Evolutionary conservation across 2,888 invertebrate genomes (phyloP).

Genomic region (Melieria crassipennis): DNA sequence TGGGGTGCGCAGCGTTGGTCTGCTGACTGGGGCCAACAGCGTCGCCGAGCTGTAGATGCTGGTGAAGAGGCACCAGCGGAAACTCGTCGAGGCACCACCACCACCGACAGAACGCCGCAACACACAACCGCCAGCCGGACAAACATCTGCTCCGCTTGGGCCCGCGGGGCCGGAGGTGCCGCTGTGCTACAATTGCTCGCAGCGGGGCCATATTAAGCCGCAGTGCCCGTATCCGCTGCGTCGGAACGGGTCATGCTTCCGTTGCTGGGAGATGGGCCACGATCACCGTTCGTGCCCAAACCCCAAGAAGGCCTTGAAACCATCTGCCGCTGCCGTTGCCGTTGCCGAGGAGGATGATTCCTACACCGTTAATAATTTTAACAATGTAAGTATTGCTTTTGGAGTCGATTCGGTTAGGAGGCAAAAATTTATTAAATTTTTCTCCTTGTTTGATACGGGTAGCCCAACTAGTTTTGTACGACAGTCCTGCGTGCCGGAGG

Average conservation of each 20-base stretch:
- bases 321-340: too few species aligned
- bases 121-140: neutral
- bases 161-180: neutral
- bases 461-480: conserved; percentile 18
- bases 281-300: conserved; percentile 23
- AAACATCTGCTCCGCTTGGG: neutral
- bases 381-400: conserved; percentile 25
- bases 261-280: conserved; percentile 32
- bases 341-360: neutral
- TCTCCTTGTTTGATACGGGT: conserved; percentile 29
- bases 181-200: conserved; percentile 20
- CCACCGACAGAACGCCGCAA: neutral
- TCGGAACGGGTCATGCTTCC: conserved; percentile 18
- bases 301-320: conserved; percentile 16
- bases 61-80: conserved; percentile 16
- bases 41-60: conserved; percentile 23
- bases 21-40: conserved; percentile 20
- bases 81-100: neutral
- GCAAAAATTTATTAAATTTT: conserved; percentile 11
- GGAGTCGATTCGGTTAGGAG: neutral
- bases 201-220: conserved; percentile 21
- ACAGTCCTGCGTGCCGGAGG: too few species aligned
- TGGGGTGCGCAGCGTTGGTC: neutral
- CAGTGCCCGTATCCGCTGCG: conserved; percentile 23
- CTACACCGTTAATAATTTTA: conserved; percentile 9